Percentiles rank a stretch among this genome's conserved stretches.
Evolutionary conservation across 2,797 vertebrate genomes (phyloP).

Genomic region (Phalanger gymnotis): DNA sequence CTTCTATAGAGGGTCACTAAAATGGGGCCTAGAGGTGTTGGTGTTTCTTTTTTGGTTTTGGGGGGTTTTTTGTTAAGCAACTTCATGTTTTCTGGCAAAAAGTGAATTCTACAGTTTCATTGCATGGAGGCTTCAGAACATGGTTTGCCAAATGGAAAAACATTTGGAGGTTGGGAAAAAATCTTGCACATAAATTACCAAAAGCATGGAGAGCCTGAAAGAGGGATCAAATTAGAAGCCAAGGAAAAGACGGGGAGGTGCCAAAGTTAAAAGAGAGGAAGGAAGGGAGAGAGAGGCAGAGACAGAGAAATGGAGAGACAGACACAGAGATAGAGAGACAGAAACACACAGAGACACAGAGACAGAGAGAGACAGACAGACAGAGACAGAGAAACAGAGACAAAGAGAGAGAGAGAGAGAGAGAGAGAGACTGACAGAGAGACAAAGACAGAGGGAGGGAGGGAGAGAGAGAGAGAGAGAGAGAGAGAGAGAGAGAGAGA

Average conservation of each 20-base stretch:
- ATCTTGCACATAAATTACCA: slow-evolving; percentile 90
- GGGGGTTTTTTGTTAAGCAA: slow-evolving; percentile 79
- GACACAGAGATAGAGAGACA: not conserved
- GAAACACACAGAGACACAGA: slow-evolving; percentile 75
- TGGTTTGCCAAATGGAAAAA: slow-evolving; percentile 90
- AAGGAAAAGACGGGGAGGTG: slow-evolving; percentile 86
- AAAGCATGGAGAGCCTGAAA: slow-evolving; percentile 87
- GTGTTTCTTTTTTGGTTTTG: slow-evolving; percentile 77
- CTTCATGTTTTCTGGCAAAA: slow-evolving; percentile 73
- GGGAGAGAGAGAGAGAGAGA: not conserved
- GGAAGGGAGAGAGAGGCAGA: not conserved
- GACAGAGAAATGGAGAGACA: slow-evolving; percentile 43
- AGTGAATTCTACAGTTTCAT: slow-evolving; percentile 84
- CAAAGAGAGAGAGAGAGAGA: not conserved
- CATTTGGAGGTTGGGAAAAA: slow-evolving; percentile 90
- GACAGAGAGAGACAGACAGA: slow-evolving; percentile 75
- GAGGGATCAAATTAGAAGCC: slow-evolving; percentile 87
- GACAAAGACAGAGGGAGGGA: slow-evolving; percentile 79
- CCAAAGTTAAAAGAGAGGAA: slow-evolving; percentile 81
- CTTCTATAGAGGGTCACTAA: slow-evolving; percentile 74
- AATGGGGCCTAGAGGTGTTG: slow-evolving; percentile 53
- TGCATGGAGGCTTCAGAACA: slow-evolving; percentile 84
- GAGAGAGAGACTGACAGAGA: not conserved
- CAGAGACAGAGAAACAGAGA: slow-evolving; percentile 62
- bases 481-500: too few relatives aligned